Evolutionary conservation across 2,113 vertebrate genomes (phyloP).

Genomic region (Tupaia chinensis): DNA sequence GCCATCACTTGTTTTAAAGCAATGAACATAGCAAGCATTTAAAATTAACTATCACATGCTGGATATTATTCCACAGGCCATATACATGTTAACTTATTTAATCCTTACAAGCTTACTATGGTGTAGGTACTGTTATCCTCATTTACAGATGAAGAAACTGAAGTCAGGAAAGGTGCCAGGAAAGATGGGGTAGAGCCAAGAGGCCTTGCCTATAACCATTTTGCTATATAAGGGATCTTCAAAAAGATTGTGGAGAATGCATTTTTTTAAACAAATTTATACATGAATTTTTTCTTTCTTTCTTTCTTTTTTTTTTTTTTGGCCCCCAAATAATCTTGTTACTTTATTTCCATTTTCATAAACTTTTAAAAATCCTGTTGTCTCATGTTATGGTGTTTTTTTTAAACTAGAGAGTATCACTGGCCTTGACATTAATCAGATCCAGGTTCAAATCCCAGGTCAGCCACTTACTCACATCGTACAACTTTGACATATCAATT

Average conservation of each 20-base stretch:
- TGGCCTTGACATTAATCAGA: neutral
- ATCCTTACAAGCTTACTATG: neutral
- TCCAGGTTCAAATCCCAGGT: neutral
- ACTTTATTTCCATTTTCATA: too few species aligned
- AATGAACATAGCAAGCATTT: neutral
- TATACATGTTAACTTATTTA: neutral
- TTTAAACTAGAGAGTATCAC: neutral
- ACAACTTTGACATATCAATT: neutral
- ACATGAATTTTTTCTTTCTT: too few species aligned
- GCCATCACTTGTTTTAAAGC: neutral
- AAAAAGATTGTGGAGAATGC: too few species aligned
- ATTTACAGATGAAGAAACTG: neutral
- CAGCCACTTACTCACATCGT: neutral
- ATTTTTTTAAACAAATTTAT: too few species aligned
- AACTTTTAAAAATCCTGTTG: too few species aligned
- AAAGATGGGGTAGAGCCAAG: neutral
- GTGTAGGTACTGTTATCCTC: neutral
- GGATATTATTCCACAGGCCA: neutral
- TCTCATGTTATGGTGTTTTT: neutral
- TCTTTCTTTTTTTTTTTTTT: too few species aligned
- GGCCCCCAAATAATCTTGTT: too few species aligned
- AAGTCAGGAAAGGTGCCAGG: neutral
- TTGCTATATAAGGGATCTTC: neutral
- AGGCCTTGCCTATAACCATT: neutral
- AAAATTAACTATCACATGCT: neutral